phyloP scores from a whole-genome alignment of 2,113 vertebrate genomes.

The Clarias macrocephalus region DNA sequence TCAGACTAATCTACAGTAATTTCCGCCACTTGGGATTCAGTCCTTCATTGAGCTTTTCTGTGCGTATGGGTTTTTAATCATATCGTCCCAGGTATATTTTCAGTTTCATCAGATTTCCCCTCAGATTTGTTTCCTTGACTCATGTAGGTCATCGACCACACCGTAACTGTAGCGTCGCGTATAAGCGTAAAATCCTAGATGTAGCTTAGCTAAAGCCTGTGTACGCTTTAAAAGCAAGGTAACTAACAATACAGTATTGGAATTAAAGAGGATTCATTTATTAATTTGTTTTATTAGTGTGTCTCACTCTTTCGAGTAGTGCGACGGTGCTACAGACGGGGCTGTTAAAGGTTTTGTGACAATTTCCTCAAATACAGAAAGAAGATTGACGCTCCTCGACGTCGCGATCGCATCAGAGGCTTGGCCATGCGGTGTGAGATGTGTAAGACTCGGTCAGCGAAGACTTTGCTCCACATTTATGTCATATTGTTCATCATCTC shows the following conservation, averaged over 20 bases:
- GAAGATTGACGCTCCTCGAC: not conserved
- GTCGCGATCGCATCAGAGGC: not conserved
- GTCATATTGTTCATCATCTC: not conserved
- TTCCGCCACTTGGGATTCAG: not conserved
- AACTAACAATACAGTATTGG: too few species aligned
- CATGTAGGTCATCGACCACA: not conserved
- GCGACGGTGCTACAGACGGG: too few species aligned
- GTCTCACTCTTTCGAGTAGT: not conserved
- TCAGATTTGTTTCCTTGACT: not conserved
- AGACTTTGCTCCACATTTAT: not conserved
- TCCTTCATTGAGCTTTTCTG: not conserved
- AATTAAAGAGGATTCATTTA: too few species aligned
- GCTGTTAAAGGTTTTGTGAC: not conserved
- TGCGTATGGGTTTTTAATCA: not conserved
- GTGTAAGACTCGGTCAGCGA: too few species aligned
- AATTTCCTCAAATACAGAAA: not conserved
- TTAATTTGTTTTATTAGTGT: too few species aligned
- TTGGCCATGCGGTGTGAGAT: too few species aligned
- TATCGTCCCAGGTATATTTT: not conserved
- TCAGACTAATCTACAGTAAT: not conserved
- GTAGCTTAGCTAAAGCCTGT: not conserved
- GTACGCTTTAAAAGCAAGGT: not conserved
- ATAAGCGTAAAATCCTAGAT: too few species aligned
- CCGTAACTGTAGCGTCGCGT: not conserved
- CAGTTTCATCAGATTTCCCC: not conserved